Base-by-base conservation (phyloP, 2,113 vertebrate species). In the Atlantisia rogersi region DNA sequence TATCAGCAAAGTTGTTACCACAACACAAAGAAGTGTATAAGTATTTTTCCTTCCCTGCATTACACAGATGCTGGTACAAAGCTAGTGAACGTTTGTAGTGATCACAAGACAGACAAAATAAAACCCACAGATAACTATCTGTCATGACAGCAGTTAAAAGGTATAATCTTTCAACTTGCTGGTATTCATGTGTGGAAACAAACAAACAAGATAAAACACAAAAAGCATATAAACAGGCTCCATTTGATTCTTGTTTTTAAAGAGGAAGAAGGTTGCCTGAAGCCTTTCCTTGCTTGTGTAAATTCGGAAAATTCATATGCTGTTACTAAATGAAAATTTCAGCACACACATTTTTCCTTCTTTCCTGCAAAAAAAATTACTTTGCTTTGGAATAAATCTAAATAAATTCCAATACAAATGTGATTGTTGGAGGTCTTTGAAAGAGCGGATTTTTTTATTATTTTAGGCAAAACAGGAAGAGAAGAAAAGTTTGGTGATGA, bases 141-240 rank as follows among this genome's bases (percentile, higher is more conserved):
- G 85, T 74, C 75, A 85, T 77, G 86, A 55, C 16, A 82, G 44
- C 18, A 90, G 31, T 7, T 86, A 44, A 82, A 92, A 83, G 63
- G 35, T 62, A 59, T 90, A 76, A 93, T 93, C 67, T 90, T 93
- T 73, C 89, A 90, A 73, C 44, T 73, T 92, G 82, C 85, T 79
- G 73, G 58, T 42, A 26, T 62, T 92, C 44, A 35, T 9, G 31
- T 29, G 37, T 13, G 12, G 37, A 56, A 35, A 59, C 59, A 17
- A 74, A 42, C 31, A 52, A 13, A 82, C 69, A 86, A 6, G 32
- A 6, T 35, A 42, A 76, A 82, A 37, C 10, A 59, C 22, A 55
- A 93, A 82, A 73, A 80, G 42, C 58, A 40, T 56, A 75, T 14
- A 78, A 90, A 63, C 37, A 90, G 29, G 24, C 44, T 32, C 62